phyloP scores from a whole-genome alignment of 2,888 invertebrate species.

The Cacoxenus indagator region DNA sequence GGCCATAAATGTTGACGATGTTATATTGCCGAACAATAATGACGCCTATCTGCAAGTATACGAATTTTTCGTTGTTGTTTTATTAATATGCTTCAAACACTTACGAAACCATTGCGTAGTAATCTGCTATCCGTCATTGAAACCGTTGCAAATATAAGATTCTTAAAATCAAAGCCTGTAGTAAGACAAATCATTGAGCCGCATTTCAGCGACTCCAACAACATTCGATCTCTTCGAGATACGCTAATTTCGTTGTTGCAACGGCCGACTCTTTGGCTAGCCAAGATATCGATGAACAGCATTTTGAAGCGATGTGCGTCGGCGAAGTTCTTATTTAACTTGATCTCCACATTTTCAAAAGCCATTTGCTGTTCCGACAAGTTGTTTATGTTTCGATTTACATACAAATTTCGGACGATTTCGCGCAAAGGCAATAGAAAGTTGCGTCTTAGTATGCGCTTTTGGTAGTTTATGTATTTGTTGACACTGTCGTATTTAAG shows the following conservation, averaged over 20 bases:
- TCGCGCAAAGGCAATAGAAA: conserved; percentile 80
- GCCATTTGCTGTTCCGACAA: conserved; percentile 28
- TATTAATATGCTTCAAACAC: conserved; percentile 43
- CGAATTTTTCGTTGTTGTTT: background rate
- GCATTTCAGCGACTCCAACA: conserved; percentile 51
- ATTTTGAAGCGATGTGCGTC: conserved; percentile 50
- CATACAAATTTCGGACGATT: conserved; percentile 41
- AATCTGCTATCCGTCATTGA: conserved; percentile 73
- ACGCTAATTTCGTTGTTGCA: background rate
- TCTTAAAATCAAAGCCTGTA: conserved; percentile 76
- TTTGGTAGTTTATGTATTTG: conserved; percentile 85
- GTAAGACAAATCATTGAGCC: conserved; percentile 84
- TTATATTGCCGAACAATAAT: conserved; percentile 61
- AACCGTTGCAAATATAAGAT: conserved; percentile 79
- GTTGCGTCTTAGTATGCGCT: conserved; percentile 83
- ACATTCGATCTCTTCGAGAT: background rate
- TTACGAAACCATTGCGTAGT: conserved; percentile 74
- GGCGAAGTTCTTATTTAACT: conserved; percentile 49
- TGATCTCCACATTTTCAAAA: conserved; percentile 54
- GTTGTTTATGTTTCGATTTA: background rate
- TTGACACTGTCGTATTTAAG: conserved; percentile 73
- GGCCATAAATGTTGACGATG: conserved; percentile 59
- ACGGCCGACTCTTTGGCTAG: conserved; percentile 35
- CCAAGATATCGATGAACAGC: conserved; percentile 55
- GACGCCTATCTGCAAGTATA: conserved; percentile 54